These are phyloP conservation scores for Cantharis nigra DNA, from an alignment of 2,888 invertebrate genomes.

Conservation along the genomic window DNA sequence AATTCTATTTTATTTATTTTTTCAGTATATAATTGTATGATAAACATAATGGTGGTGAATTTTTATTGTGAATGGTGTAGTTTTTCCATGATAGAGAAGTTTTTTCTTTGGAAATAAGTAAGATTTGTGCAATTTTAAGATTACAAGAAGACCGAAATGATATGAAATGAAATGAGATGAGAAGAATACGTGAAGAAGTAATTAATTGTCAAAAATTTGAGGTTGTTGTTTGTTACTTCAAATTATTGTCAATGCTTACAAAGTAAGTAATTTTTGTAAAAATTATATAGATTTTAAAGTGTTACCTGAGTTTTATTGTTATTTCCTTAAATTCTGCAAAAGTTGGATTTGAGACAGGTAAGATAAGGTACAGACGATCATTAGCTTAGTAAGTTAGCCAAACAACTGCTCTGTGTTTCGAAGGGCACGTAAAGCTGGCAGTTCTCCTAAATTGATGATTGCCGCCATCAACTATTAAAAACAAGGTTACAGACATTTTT, in stretches of 20 bases:
- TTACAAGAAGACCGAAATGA: neutral
- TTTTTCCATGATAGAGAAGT: neutral
- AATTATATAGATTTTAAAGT: neutral
- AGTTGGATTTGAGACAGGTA: neutral
- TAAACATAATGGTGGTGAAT: neutral
- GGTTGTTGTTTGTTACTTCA: neutral
- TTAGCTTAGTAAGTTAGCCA: too few species aligned
- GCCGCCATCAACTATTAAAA: too few species aligned
- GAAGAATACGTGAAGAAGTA: neutral
- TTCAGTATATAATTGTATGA: neutral
- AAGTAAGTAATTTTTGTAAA: neutral
- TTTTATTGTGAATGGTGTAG: neutral
- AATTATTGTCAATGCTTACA: neutral
- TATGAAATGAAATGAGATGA: too few species aligned
- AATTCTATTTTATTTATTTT: neutral
- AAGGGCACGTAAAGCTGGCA: too few species aligned
- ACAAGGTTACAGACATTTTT: too few species aligned
- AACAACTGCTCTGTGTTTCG: too few species aligned
- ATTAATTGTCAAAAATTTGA: neutral
- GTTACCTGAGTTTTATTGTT: neutral
- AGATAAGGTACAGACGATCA: neutral
- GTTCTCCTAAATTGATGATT: too few species aligned
- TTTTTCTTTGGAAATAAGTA: neutral
- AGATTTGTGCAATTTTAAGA: neutral
- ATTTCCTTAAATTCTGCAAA: neutral